These are phyloP conservation scores for Chroicocephalus ridibundus DNA, from an alignment of 2,113 vertebrate genomes.

Conservation along the genomic window DNA sequence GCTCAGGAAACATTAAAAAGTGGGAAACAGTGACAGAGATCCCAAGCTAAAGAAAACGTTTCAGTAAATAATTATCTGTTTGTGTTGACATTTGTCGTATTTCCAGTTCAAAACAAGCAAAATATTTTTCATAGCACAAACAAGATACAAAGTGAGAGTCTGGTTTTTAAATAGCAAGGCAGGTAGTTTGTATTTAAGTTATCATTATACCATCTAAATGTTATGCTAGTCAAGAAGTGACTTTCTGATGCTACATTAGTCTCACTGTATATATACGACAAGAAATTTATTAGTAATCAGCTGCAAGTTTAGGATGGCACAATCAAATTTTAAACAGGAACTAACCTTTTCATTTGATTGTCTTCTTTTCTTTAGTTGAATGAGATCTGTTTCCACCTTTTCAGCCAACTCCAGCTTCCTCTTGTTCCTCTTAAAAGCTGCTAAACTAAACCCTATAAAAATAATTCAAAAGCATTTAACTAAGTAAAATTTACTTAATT, in stretches of 20 bases:
- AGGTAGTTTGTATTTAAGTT: background rate
- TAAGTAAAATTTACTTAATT: background rate
- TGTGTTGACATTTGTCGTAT: background rate
- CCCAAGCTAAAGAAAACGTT: constrained; percentile 57
- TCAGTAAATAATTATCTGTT: constrained; percentile 41
- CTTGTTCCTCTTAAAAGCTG: constrained; percentile 98
- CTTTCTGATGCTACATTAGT: background rate
- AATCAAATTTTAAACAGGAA: constrained; percentile 37
- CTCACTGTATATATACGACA: background rate
- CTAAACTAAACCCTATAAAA: constrained; percentile 94
- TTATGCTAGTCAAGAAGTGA: background rate
- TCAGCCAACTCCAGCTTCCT: constrained; percentile 97
- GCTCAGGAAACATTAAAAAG: constrained; percentile 43
- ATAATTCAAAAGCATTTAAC: constrained; percentile 42
- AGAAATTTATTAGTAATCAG: background rate
- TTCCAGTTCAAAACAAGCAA: constrained; percentile 13
- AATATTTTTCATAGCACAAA: background rate
- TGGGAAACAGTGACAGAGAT: constrained; percentile 57
- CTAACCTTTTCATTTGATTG: constrained; percentile 94
- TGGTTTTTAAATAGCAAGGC: background rate
- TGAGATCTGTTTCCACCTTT: constrained; percentile 90
- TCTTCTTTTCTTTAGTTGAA: constrained; percentile 91
- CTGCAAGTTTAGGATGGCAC: background rate
- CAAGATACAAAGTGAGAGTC: background rate
- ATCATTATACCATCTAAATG: background rate